Conservation (phyloP, 2,888 invertebrate genomes). For the Hydraecia micacea region DNA sequence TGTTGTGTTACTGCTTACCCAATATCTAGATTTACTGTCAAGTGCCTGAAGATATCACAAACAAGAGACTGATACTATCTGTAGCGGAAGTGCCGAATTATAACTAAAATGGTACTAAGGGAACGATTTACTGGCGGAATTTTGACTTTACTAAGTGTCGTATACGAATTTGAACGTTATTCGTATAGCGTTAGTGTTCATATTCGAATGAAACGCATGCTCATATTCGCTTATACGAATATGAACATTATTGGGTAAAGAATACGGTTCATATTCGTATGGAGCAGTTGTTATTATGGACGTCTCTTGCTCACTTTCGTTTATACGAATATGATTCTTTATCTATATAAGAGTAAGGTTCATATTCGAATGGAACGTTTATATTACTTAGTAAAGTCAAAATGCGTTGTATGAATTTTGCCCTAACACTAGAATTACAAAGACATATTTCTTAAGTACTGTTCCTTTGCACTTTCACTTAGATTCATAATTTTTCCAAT, state of each 20-base stretch:
- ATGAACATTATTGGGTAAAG: background rate
- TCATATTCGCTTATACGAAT: background rate
- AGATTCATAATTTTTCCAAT: background rate
- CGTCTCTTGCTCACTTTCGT: background rate
- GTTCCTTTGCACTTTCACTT: constrained; percentile 2
- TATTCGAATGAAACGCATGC: background rate
- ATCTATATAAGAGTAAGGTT: background rate
- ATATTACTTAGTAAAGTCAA: background rate
- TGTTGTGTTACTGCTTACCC: constrained; percentile 1
- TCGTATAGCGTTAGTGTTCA: rapidly evolving
- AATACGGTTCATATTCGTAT: background rate
- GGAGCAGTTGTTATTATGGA: background rate
- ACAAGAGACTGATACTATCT: constrained; percentile 50
- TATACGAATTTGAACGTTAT: background rate
- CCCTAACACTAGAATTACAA: constrained; percentile 12
- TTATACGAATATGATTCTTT: background rate
- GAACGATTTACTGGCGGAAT: background rate
- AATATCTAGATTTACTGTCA: constrained; percentile 30
- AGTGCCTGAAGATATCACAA: constrained; percentile 53
- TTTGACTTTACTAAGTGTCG: background rate
- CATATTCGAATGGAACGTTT: background rate
- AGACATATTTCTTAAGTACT: constrained; percentile 38
- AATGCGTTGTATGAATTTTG: background rate
- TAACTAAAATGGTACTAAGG: constrained; percentile 22
- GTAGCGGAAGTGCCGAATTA: constrained; percentile 15